Conservation (phyloP, 2,888 invertebrate species). For the Melipona bicolor region DNA sequence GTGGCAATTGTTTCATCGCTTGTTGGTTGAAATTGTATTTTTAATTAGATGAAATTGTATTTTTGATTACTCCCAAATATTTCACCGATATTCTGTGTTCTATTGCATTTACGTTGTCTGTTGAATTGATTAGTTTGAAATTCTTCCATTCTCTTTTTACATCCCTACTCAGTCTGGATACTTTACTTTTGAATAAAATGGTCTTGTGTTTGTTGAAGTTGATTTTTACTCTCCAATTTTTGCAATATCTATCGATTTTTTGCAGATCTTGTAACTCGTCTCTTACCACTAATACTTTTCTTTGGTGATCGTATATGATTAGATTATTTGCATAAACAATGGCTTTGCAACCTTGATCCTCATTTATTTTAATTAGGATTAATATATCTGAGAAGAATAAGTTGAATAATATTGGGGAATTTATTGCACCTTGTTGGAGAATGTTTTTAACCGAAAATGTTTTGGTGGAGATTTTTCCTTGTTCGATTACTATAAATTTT, state of each 20-base stretch:
- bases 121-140: no score
- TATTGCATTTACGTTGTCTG: no score
- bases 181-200: no score
- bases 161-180: no score
- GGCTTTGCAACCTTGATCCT: not conserved
- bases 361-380: slow-evolving; percentile 11
- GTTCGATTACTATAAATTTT: not conserved
- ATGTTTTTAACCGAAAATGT: slow-evolving; percentile 41
- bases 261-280: not conserved
- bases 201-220: no score
- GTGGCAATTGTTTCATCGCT: not conserved
- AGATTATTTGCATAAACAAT: slow-evolving; percentile 55
- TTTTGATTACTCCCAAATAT: not conserved
- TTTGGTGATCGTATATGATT: slow-evolving; percentile 15
- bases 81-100: no score
- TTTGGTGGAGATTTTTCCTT: not conserved
- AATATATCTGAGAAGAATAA: slow-evolving; percentile 28
- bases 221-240: slow-evolving; percentile 40
- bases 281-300: not conserved
- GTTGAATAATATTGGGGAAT: slow-evolving; percentile 37
- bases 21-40: not conserved
- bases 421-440: slow-evolving; percentile 57
- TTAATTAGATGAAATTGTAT: not conserved
- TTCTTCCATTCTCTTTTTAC: no score
- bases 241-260: slow-evolving; percentile 23